phyloP scores from a whole-genome alignment of 2,888 invertebrate genomes.

The Ophioninae sp. region DNA sequence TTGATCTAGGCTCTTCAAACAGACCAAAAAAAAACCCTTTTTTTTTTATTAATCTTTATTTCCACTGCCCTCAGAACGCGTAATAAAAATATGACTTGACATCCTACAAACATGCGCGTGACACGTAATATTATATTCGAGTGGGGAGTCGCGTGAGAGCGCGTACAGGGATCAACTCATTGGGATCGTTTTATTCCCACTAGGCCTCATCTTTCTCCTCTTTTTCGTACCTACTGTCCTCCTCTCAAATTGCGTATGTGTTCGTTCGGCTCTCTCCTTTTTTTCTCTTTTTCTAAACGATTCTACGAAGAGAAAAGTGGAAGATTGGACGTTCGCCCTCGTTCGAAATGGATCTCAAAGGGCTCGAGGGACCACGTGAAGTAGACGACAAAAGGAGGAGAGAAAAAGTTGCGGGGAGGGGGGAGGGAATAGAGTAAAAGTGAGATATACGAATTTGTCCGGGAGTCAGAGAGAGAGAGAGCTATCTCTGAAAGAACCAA shows the following conservation, averaged over 20 bases:
- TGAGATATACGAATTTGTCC: constrained; percentile 8
- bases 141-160: constrained; percentile 49
- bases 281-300: constrained; percentile 64
- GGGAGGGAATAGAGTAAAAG: neutral
- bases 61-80: neutral
- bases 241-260: constrained; percentile 16
- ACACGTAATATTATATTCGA: constrained; percentile 17
- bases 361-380: constrained; percentile 52
- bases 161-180: constrained; percentile 41
- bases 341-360: constrained; percentile 67
- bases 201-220: constrained; percentile 39
- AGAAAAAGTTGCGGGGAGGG: neutral
- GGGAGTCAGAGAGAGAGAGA: constrained; percentile 19
- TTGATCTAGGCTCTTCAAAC: neutral
- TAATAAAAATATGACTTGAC: neutral
- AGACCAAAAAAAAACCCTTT: neutral
- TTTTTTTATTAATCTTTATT: neutral
- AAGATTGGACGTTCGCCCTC: constrained; percentile 66
- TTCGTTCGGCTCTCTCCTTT: constrained; percentile 1
- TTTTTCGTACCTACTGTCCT: constrained; percentile 29
- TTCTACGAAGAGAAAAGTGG: constrained; percentile 69
- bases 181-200: constrained; percentile 47
- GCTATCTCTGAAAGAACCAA: neutral
- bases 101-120: neutral
- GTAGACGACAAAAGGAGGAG: constrained; percentile 8